A percentile compares a stretch with the other conserved stretches of the same genome.
phyloP scores from a whole-genome alignment of 2,797 vertebrate species.

The Siniperca undulata region DNA sequence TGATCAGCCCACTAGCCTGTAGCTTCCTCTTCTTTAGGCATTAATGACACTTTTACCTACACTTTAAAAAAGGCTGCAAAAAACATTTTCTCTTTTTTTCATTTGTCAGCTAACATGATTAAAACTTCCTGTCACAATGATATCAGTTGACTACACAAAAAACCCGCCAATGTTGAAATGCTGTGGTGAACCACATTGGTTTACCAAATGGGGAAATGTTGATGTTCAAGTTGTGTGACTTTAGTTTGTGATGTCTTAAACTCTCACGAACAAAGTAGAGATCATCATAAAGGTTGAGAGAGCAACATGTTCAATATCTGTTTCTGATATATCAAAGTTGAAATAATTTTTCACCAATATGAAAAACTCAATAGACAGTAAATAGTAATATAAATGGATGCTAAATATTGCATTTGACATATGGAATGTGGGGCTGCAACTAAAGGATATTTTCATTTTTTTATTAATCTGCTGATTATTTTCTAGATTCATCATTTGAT shows the following conservation, averaged over 20 bases:
- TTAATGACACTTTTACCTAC: too few relatives aligned
- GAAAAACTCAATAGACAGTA: background rate
- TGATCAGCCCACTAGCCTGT: background rate
- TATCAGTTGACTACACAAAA: slow-evolving; percentile 39
- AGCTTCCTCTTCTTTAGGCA: slow-evolving; percentile 5
- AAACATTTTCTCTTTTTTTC: background rate
- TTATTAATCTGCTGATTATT: background rate
- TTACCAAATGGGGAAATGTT: slow-evolving; percentile 64
- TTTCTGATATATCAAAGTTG: background rate
- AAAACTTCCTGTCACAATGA: slow-evolving; percentile 57
- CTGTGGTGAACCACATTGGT: slow-evolving; percentile 61
- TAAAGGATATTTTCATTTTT: too few relatives aligned
- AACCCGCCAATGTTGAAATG: slow-evolving; percentile 51
- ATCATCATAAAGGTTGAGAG: background rate
- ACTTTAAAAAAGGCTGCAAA: background rate
- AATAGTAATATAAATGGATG: background rate
- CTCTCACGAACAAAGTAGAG: background rate
- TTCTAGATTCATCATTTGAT: background rate
- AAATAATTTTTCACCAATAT: background rate
- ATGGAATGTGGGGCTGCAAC: background rate
- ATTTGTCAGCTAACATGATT: slow-evolving; percentile 22
- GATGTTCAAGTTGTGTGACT: slow-evolving; percentile 9
- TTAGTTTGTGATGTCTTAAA: background rate
- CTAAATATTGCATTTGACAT: background rate
- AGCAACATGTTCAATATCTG: background rate